A percentile compares a stretch with the other conserved stretches of the same genome.
These are phyloP conservation scores for Cremastobaeus sp. DNA, from an alignment of 2,888 invertebrate species.

Conservation along the genomic window DNA sequence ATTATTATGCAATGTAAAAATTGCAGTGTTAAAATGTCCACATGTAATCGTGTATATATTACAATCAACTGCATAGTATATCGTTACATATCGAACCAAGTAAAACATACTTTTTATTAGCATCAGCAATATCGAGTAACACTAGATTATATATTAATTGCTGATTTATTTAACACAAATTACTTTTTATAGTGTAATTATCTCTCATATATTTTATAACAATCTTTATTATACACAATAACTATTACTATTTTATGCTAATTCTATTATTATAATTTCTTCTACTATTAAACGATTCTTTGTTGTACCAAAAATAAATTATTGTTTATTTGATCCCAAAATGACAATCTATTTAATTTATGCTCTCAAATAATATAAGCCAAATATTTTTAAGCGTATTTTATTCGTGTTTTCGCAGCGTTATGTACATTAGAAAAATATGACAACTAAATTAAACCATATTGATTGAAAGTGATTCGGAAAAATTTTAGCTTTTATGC, in stretches of 20 bases:
- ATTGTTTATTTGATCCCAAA: slow-evolving; percentile 31
- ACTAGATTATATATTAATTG: slow-evolving; percentile 25
- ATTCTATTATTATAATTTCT: slow-evolving; percentile 32
- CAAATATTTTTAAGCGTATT: no score
- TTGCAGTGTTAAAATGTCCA: slow-evolving; percentile 26
- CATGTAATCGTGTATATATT: slow-evolving; percentile 33
- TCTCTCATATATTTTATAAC: slow-evolving; percentile 32
- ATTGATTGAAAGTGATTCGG: no score
- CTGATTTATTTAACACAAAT: slow-evolving; percentile 45
- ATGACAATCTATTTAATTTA: no score
- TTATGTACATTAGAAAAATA: no score
- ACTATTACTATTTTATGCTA: slow-evolving; percentile 25
- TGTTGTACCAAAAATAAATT: slow-evolving; percentile 54
- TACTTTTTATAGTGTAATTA: slow-evolving; percentile 50
- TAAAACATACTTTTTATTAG: slow-evolving; percentile 12
- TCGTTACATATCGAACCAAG: slow-evolving; percentile 10
- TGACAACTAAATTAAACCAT: no score
- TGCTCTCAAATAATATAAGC: no score
- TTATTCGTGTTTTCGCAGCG: no score
- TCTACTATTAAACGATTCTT: slow-evolving; percentile 47
- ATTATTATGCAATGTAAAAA: slow-evolving; percentile 23
- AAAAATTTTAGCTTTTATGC: no score
- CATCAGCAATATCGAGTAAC: slow-evolving; percentile 12
- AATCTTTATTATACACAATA: slow-evolving; percentile 27
- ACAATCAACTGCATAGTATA: slow-evolving; percentile 3